Evolutionary conservation across 1,140 invertebrate species (phyloP).

Genomic region (Alviniconcha marisindica): DNA sequence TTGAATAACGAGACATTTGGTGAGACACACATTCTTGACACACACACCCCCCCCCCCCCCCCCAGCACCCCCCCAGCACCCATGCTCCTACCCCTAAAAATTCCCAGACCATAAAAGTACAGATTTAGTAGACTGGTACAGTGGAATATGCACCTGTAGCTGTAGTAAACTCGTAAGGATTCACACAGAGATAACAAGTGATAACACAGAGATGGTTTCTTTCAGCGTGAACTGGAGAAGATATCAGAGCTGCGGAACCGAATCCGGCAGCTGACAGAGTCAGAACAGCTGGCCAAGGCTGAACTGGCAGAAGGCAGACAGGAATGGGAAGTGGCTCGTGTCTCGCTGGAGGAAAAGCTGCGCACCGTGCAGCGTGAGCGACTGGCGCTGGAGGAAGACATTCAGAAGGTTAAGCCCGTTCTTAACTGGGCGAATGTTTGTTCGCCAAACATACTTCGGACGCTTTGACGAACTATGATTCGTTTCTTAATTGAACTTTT

Average conservation of each 20-base stretch:
- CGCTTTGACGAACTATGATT: no score
- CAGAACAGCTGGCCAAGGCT: slow-evolving; percentile 48
- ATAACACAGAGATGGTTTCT: background rate
- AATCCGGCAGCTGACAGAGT: slow-evolving; percentile 45
- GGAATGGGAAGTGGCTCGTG: slow-evolving; percentile 44
- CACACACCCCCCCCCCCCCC: no score
- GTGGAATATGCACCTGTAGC: no score
- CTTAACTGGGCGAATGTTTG: no score
- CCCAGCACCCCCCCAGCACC: background rate
- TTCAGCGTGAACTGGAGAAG: slow-evolving; percentile 52
- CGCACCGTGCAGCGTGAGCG: slow-evolving; percentile 52
- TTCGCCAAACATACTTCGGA: no score
- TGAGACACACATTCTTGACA: no score
- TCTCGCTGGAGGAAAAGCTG: slow-evolving; percentile 51
- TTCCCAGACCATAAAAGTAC: no score
- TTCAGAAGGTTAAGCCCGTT: slow-evolving; percentile 52
- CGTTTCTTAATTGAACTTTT: no score
- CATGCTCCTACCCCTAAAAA: background rate
- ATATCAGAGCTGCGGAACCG: slow-evolving; percentile 47
- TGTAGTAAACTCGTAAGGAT: no score
- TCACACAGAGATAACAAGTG: background rate
- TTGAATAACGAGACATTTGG: no score
- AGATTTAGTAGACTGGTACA: no score
- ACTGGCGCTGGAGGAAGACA: slow-evolving; percentile 50
- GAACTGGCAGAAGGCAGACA: slow-evolving; percentile 49